Percentiles rank a stretch among this genome's conserved stretches.
Evolutionary conservation across 2,797 vertebrate genomes (phyloP).

Genomic region (Pygocentrus nattereri): DNA sequence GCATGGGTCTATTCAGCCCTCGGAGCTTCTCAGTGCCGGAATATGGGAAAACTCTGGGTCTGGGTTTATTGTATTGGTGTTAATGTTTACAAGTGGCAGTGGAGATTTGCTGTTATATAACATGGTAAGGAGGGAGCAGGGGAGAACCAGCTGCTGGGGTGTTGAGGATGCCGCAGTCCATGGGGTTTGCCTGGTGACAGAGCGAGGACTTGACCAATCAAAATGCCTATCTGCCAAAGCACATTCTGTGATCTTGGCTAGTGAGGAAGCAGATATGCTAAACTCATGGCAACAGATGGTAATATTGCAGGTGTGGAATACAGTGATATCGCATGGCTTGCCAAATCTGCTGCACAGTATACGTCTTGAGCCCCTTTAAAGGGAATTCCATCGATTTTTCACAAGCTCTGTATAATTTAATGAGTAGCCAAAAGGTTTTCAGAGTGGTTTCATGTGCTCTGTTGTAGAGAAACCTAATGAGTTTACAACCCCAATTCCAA

Average conservation of each 20-base stretch:
- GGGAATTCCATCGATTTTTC: too few relatives aligned
- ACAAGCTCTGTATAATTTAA: too few relatives aligned
- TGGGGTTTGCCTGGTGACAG: conserved; percentile 42
- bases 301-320: conserved; percentile 22
- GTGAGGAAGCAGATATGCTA: neutral
- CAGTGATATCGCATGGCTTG: neutral
- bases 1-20: neutral
- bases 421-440: too few relatives aligned
- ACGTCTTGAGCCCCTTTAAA: too few relatives aligned
- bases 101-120: conserved; percentile 69
- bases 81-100: conserved; percentile 52
- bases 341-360: neutral
- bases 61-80: conserved; percentile 55
- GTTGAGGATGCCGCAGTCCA: conserved; percentile 16
- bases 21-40: neutral
- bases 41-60: neutral
- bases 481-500: too few relatives aligned
- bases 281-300: conserved; percentile 28
- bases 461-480: too few relatives aligned
- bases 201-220: conserved; percentile 41
- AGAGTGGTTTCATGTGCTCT: too few relatives aligned
- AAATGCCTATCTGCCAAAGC: neutral
- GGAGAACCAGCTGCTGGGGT: conserved; percentile 57
- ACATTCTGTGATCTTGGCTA: neutral
- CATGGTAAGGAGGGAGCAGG: conserved; percentile 47